Evolutionary conservation across 2,113 vertebrate species (phyloP).

Genomic region (Pongo abelii): DNA sequence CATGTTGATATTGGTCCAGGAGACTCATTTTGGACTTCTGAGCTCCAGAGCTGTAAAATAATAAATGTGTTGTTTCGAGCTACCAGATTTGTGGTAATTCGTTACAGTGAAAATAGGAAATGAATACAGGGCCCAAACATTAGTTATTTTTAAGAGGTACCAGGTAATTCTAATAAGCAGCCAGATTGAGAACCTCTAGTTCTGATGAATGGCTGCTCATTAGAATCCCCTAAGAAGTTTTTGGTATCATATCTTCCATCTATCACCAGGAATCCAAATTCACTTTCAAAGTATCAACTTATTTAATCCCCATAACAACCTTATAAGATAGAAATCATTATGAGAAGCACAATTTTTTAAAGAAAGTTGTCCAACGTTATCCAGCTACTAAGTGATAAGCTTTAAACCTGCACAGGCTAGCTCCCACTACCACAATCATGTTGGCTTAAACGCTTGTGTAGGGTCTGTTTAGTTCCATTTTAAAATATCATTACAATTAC

Average conservation of each 20-base stretch:
- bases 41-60: background rate
- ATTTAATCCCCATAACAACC: background rate
- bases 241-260: background rate
- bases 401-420: background rate
- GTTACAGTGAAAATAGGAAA: background rate
- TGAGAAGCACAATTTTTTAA: background rate
- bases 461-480: background rate
- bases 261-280: background rate
- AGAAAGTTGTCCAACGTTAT: background rate
- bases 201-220: background rate
- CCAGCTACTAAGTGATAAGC: background rate
- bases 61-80: background rate
- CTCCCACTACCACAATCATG: background rate
- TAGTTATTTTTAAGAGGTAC: background rate
- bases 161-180: background rate
- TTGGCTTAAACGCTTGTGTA: background rate
- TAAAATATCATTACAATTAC: background rate
- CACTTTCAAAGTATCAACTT: background rate
- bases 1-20: background rate
- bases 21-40: background rate
- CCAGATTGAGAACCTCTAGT: background rate
- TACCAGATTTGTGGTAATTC: background rate
- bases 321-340: background rate
- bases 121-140: background rate
- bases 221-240: background rate